phyloP scores from a whole-genome alignment of 2,113 vertebrate species.

The Telmatochromis brichardi region DNA sequence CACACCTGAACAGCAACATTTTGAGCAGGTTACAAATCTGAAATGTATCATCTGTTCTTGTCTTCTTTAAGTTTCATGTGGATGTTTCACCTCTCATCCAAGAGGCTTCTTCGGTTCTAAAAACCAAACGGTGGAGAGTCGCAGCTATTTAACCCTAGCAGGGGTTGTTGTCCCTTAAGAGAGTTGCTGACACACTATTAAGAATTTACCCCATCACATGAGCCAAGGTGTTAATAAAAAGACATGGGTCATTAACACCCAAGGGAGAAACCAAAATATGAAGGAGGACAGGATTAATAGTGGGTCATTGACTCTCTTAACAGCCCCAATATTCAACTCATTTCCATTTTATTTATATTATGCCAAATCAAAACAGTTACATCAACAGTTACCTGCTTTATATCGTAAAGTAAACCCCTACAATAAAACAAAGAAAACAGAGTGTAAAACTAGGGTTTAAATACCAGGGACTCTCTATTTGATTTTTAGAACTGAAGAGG shows the following conservation, averaged over 20 bases:
- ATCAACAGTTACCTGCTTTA: neutral
- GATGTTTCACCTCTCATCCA: neutral
- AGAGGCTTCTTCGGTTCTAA: neutral
- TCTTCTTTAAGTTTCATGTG: neutral
- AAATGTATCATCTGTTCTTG: neutral
- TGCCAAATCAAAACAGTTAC: neutral
- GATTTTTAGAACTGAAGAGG: neutral
- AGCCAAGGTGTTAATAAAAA: neutral
- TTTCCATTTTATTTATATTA: neutral
- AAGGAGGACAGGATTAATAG: neutral
- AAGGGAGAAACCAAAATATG: neutral
- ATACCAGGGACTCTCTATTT: neutral
- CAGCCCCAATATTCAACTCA: neutral
- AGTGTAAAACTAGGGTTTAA: neutral
- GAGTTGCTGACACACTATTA: neutral
- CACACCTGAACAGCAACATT: neutral
- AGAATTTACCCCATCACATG: neutral
- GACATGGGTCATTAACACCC: neutral
- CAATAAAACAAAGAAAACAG: neutral
- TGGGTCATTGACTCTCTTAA: neutral
- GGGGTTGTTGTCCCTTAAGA: neutral
- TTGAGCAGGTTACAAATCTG: neutral
- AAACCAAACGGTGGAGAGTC: neutral
- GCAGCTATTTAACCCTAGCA: neutral
- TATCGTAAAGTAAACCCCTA: neutral